Evolutionary conservation across 2,797 vertebrate species (phyloP).

Genomic region (Hephaestus fuliginosus): DNA sequence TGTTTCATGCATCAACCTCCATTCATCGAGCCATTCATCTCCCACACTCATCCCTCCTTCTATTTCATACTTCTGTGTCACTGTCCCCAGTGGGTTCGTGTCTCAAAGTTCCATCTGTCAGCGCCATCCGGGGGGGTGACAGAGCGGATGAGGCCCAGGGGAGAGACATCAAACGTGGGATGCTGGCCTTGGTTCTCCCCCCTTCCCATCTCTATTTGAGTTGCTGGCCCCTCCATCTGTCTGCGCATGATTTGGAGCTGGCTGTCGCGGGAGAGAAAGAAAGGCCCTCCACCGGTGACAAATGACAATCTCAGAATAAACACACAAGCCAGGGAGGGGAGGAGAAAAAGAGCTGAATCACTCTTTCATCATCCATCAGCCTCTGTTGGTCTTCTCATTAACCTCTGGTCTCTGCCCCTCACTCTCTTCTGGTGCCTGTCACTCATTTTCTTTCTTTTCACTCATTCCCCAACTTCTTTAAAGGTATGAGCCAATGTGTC

Average conservation of each 20-base stretch:
- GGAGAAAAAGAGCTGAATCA: constrained; percentile 75
- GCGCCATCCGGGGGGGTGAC: constrained; percentile 72
- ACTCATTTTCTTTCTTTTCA: constrained; percentile 43
- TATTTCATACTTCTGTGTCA: constrained; percentile 79
- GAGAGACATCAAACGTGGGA: constrained; percentile 83
- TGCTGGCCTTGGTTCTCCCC: constrained; percentile 71
- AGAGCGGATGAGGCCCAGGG: constrained; percentile 79
- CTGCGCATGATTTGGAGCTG: constrained; percentile 77
- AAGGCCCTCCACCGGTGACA: constrained; percentile 76
- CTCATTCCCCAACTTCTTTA: constrained; percentile 15
- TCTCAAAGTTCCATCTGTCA: constrained; percentile 83
- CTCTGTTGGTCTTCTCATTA: constrained; percentile 73
- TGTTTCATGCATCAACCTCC: constrained; percentile 64
- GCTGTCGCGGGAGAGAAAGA: constrained; percentile 72
- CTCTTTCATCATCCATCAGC: constrained; percentile 79
- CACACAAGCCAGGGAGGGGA: constrained; percentile 58
- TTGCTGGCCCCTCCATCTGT: constrained; percentile 79
- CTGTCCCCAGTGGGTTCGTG: constrained; percentile 71
- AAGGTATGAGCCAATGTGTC: constrained; percentile 7
- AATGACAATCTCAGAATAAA: constrained; percentile 84
- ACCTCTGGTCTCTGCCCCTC: constrained; percentile 63
- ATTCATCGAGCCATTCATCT: constrained; percentile 75
- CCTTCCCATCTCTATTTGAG: constrained; percentile 76
- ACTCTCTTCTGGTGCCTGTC: constrained; percentile 62
- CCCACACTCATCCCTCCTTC: constrained; percentile 75